These are phyloP conservation scores for Biston stratarius DNA, from an alignment of 2,888 invertebrate species.

Conservation along the genomic window DNA sequence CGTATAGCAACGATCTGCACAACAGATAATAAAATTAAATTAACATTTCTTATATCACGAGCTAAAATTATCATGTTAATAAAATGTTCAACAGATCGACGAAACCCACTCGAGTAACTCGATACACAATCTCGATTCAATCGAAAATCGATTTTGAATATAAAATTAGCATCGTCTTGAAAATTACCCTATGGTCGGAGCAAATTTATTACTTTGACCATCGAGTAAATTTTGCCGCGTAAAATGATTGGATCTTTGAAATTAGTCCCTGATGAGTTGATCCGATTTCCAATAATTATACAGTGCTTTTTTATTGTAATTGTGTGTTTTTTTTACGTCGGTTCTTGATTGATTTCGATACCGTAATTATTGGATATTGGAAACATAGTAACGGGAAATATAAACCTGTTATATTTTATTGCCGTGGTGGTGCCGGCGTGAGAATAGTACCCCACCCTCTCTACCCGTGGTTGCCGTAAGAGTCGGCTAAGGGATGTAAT, in stretches of 20 bases:
- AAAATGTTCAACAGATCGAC: conserved; percentile 9
- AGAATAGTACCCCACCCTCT: too few relatives aligned
- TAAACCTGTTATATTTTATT: too few relatives aligned
- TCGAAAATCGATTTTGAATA: conserved; percentile 22
- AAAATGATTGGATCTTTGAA: conserved; percentile 37
- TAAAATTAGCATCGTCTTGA: conserved; percentile 24
- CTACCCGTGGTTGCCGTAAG: too few relatives aligned
- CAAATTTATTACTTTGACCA: conserved; percentile 19
- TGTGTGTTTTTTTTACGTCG: not conserved
- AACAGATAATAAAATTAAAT: conserved; percentile 5
- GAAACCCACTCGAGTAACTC: conserved; percentile 21
- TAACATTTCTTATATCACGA: not conserved
- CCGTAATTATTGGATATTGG: not conserved
- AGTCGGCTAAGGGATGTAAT: too few relatives aligned
- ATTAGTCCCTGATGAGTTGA: conserved; percentile 33
- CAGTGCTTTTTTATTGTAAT: not conserved
- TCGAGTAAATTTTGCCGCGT: conserved; percentile 19
- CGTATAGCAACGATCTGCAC: not conserved
- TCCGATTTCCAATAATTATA: conserved; percentile 29
- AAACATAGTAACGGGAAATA: too few relatives aligned
- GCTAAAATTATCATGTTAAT: conserved; percentile 7
- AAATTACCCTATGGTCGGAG: conserved; percentile 7
- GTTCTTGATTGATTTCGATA: conserved; percentile 21
- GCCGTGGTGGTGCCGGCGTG: too few relatives aligned
- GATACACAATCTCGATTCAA: conserved; percentile 28